Conservation (phyloP, 2,797 vertebrate genomes). For the Phrynocephalus guinanensis region DNA sequence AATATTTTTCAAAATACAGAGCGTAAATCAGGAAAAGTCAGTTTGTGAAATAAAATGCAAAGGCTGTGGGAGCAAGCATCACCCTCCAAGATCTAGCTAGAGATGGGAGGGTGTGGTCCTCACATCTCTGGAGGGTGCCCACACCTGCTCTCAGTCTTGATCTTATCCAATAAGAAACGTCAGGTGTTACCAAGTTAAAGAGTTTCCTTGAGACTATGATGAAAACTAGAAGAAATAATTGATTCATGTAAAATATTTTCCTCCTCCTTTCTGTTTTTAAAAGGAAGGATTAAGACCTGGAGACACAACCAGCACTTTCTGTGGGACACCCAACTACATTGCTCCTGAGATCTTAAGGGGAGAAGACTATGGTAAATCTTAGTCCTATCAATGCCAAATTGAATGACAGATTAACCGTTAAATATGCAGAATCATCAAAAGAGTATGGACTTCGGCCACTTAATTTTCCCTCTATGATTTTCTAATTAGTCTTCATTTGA, state of each 20-base stretch:
- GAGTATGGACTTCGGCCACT: neutral
- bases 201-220: neutral
- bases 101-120: too few species aligned
- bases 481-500: neutral
- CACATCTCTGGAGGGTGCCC: too few species aligned
- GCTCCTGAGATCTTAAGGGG: slow-evolving; percentile 97
- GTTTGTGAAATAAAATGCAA: too few species aligned
- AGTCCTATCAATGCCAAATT: neutral
- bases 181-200: neutral
- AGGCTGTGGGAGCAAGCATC: too few species aligned
- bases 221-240: neutral
- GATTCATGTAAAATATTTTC: slow-evolving; percentile 15
- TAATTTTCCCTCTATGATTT: neutral
- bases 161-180: neutral
- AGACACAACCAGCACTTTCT: slow-evolving; percentile 98
- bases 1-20: too few species aligned
- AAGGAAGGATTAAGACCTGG: slow-evolving; percentile 98
- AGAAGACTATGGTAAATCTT: slow-evolving; percentile 94
- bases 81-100: too few species aligned
- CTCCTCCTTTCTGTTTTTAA: slow-evolving; percentile 39
- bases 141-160: neutral
- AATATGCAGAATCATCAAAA: neutral
- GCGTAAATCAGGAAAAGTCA: too few species aligned
- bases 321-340: slow-evolving; percentile 98
- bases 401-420: neutral